Evolutionary conservation across 92 coral and sea anemone species (phyloP).

Genomic region (Siderastrea siderea): DNA sequence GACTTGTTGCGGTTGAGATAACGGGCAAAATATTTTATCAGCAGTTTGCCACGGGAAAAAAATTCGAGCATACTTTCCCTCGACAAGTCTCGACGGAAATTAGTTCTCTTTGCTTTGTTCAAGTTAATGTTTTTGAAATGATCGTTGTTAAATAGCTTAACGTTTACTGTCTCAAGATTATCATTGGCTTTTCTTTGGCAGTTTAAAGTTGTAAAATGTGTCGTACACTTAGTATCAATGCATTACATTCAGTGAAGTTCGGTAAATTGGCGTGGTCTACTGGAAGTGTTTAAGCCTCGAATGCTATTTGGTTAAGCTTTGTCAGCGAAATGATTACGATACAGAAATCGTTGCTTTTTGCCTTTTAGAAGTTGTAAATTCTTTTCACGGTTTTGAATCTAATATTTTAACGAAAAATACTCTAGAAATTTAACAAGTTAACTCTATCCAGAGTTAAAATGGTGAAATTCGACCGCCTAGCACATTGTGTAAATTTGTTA

Average conservation of each 20-base stretch:
- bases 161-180: neutral
- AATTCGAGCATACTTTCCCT: neutral
- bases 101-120: slow-evolving; percentile 1
- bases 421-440: too few species aligned
- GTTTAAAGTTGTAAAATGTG: neutral
- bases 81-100: neutral
- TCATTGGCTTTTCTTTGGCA: neutral
- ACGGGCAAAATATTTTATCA: neutral
- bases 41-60: neutral
- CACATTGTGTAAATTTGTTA: neutral
- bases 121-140: neutral
- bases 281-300: neutral
- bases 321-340: neutral
- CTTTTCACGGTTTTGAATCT: too few species aligned
- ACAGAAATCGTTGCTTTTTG: neutral
- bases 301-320: neutral
- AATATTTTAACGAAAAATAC: too few species aligned
- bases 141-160: slow-evolving; percentile 5
- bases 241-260: neutral
- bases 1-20: slow-evolving; percentile 25
- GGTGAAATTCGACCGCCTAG: too few species aligned
- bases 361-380: too few species aligned
- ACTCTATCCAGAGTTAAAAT: too few species aligned
- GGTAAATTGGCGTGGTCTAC: neutral
- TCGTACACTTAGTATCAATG: neutral